Percentiles rank a stretch among this genome's conserved stretches.
Conservation (phyloP, 2,797 vertebrate species). For the Cyprinodon diabolis region DNA sequence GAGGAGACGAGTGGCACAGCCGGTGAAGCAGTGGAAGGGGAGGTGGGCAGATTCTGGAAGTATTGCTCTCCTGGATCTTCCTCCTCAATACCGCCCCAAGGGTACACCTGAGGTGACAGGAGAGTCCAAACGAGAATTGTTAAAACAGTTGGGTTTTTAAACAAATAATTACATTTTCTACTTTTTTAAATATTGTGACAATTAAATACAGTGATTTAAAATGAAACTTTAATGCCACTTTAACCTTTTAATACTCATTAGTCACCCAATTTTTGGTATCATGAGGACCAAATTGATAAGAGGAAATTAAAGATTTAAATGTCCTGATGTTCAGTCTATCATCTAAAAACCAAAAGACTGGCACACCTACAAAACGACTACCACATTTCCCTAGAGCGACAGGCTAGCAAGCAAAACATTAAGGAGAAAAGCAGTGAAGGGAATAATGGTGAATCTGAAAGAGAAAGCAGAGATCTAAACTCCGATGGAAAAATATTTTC, state of each 20-base stretch:
- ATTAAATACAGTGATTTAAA: not conserved
- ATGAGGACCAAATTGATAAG: not conserved
- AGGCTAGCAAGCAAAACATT: too few relatives aligned
- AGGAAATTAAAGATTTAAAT: too few relatives aligned
- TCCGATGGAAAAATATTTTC: not conserved
- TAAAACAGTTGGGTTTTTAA: not conserved
- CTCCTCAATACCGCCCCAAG: conserved; percentile 94
- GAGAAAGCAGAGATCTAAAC: too few relatives aligned
- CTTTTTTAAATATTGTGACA: not conserved
- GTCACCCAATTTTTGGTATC: not conserved
- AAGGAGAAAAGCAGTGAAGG: too few relatives aligned
- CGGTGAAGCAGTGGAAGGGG: conserved; percentile 85
- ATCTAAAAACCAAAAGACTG: too few relatives aligned
- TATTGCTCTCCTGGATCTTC: conserved; percentile 95
- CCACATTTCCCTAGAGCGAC: too few relatives aligned
- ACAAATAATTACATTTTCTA: not conserved
- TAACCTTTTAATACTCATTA: too few relatives aligned
- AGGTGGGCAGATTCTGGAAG: conserved; percentile 93
- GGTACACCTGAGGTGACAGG: conserved; percentile 85
- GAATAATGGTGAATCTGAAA: too few relatives aligned
- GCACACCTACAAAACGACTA: too few relatives aligned
- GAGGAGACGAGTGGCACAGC: conserved; percentile 81
- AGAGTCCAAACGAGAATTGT: not conserved
- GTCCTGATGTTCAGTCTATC: too few relatives aligned
- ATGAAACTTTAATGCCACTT: not conserved